phyloP scores from a whole-genome alignment of 2,797 vertebrate species.

The Synaphobranchus kaupii region DNA sequence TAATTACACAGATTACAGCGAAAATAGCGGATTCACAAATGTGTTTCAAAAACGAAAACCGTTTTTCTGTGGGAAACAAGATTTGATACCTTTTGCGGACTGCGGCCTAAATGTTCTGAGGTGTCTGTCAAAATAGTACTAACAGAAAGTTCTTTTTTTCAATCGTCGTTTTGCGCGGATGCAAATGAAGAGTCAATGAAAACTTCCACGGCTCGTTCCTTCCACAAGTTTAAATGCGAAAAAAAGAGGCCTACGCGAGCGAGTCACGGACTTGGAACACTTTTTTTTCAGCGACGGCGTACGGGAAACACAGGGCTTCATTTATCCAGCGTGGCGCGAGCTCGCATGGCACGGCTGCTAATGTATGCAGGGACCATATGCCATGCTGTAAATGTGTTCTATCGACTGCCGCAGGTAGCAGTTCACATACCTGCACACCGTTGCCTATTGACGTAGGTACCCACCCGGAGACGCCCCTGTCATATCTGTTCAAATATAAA shows the following conservation, averaged over 20 bases:
- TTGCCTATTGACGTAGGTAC: constrained; percentile 45
- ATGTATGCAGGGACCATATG: constrained; percentile 46
- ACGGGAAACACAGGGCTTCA: constrained; percentile 44
- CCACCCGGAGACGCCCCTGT: constrained; percentile 41
- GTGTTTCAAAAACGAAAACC: not conserved
- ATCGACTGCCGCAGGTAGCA: constrained; percentile 30
- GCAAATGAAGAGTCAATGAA: not conserved
- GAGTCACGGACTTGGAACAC: constrained; percentile 38
- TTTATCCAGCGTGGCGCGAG: constrained; percentile 39
- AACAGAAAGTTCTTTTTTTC: not conserved
- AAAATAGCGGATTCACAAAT: not conserved
- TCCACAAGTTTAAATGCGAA: constrained; percentile 11
- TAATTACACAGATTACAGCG: not conserved
- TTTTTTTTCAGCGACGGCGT: constrained; percentile 30
- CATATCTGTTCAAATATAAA: constrained; percentile 52
- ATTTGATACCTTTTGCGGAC: not conserved
- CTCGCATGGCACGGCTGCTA: constrained; percentile 34
- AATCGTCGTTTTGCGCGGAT: not conserved
- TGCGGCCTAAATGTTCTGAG: not conserved
- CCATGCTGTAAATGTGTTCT: constrained; percentile 39
- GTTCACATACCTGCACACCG: constrained; percentile 37
- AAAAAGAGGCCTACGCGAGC: constrained; percentile 24
- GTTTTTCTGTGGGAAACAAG: not conserved
- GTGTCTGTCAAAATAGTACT: not conserved
- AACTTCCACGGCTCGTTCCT: not conserved